Evolutionary conservation across 2,888 invertebrate species (phyloP).

Genomic region (Ectemnius cavifrons): DNA sequence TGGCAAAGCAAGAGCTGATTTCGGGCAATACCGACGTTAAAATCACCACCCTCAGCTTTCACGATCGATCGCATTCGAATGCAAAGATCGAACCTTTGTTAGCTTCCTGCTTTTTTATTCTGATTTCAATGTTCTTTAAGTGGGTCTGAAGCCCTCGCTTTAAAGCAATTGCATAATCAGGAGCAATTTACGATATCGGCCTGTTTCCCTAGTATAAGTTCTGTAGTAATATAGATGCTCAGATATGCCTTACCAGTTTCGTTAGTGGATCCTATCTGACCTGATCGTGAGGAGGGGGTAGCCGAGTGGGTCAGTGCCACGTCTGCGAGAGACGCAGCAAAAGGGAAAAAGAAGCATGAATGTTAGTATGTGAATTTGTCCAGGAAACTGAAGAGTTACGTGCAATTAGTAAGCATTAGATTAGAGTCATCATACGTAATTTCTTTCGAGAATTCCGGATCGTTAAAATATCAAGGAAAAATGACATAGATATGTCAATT

Average conservation of each 20-base stretch:
- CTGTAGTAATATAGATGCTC: neutral
- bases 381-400: neutral
- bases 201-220: neutral
- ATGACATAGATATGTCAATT: neutral
- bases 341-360: constrained; percentile 38
- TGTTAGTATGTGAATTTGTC: constrained; percentile 41
- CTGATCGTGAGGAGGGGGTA: constrained; percentile 70
- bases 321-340: constrained; percentile 52
- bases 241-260: constrained; percentile 67
- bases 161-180: neutral
- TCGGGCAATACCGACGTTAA: constrained; percentile 10
- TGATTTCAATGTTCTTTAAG: constrained; percentile 11
- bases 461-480: neutral
- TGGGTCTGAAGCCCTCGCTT: neutral
- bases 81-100: constrained; percentile 38
- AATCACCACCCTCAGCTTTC: constrained; percentile 21
- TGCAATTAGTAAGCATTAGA: too few species aligned
- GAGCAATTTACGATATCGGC: neutral
- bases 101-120: constrained; percentile 6
- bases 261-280: constrained; percentile 65
- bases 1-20: constrained; percentile 33
- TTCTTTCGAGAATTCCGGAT: neutral
- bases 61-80: constrained; percentile 47
- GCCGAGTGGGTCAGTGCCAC: constrained; percentile 69
- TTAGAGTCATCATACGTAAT: neutral